Percentiles rank a stretch among this genome's conserved stretches.
These are phyloP conservation scores for Perdita meconis DNA, from an alignment of 2,888 invertebrate genomes.

Conservation along the genomic window DNA sequence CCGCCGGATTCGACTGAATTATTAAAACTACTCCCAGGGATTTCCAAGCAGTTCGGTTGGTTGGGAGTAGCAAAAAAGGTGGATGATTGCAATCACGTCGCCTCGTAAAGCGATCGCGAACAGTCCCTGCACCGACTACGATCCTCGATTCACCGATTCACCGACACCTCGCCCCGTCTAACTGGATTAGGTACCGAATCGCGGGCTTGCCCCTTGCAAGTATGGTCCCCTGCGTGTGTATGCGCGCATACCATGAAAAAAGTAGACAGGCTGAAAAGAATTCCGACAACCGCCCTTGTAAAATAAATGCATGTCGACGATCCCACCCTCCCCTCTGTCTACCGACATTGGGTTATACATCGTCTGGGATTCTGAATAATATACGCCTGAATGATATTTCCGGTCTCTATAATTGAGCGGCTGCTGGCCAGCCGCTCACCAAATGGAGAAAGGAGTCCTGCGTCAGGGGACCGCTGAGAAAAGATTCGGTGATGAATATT, in stretches of 20 bases:
- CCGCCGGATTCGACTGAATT: slow-evolving; percentile 66
- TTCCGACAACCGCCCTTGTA: slow-evolving; percentile 26
- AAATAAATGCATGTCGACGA: slow-evolving; percentile 34
- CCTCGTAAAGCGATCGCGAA: slow-evolving; percentile 75
- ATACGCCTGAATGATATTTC: slow-evolving; percentile 46
- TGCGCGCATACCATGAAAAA: slow-evolving; percentile 26
- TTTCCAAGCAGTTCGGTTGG: slow-evolving; percentile 58
- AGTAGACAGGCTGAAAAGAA: slow-evolving; percentile 9
- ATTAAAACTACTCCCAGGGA: slow-evolving; percentile 69
- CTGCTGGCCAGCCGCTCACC: slow-evolving; percentile 9
- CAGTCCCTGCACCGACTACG: slow-evolving; percentile 34
- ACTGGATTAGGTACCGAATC: slow-evolving; percentile 43
- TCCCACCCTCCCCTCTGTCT: slow-evolving; percentile 13
- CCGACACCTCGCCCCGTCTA: slow-evolving; percentile 31
- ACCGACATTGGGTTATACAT: slow-evolving; percentile 5
- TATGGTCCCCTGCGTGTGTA: not conserved
- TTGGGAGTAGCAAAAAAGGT: slow-evolving; percentile 55
- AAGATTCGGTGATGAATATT: slow-evolving; percentile 47
- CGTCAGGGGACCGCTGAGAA: slow-evolving; percentile 14
- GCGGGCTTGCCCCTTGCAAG: slow-evolving; percentile 3
- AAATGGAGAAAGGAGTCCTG: slow-evolving; percentile 20
- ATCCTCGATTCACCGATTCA: slow-evolving; percentile 29
- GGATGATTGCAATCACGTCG: slow-evolving; percentile 76
- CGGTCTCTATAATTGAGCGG: slow-evolving; percentile 49
- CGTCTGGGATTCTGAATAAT: slow-evolving; percentile 40